Base-by-base conservation (phyloP, 2,888 invertebrate species). In the Epicampocera succincta region DNA sequence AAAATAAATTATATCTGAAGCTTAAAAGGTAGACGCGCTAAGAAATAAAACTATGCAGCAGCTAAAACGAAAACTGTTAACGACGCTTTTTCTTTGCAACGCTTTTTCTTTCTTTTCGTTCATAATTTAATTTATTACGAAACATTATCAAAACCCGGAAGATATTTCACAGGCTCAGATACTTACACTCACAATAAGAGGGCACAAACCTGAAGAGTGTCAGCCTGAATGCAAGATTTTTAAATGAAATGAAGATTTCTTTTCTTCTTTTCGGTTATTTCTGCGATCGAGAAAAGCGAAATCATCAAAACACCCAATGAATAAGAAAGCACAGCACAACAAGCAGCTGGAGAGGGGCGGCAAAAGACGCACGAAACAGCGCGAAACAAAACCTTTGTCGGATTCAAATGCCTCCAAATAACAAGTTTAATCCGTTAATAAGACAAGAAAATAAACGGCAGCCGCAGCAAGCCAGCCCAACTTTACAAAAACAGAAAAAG, bases 131-230 rank as follows among this genome's bases (percentile, higher is more conserved):
- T 69, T 79, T 60, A 65, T 78, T 60, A 52, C 78, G 48, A 74
- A 78, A 78, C 54, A 60, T 71, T 78, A 75, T 71, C 61, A 75
- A 71, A 66, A 74, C 82, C 82, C 78, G 82, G 82, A 82, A 82
- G 78, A 78, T 71, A 78, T 71, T 74, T 48, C 61, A 61, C 63
- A 50, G 46, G 12, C 50, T 61, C 42, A 63, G 68, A 69, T 3
- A 46, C 42, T 60, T 38, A 25, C 54, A 58, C 11, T 15, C 1
- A 38, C 44, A 33, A 29, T 19, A n/a, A 3, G 38, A 69, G 17
- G n/a, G 44, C 13, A 66, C n/a, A 33, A 9, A 61, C 29, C 29
- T 29, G n/a, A n/a, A n/a, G n/a, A n/a, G n/a, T n/a, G n/a, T 13
- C 21, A 68, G n/a, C 17, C 33, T 54, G 11, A 33, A 33, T 15